Evolutionary conservation across 2,113 vertebrate genomes (phyloP), one percentile per base, ranked within the genome.

Genomic region (Ageneiosus marmoratus): DNA sequence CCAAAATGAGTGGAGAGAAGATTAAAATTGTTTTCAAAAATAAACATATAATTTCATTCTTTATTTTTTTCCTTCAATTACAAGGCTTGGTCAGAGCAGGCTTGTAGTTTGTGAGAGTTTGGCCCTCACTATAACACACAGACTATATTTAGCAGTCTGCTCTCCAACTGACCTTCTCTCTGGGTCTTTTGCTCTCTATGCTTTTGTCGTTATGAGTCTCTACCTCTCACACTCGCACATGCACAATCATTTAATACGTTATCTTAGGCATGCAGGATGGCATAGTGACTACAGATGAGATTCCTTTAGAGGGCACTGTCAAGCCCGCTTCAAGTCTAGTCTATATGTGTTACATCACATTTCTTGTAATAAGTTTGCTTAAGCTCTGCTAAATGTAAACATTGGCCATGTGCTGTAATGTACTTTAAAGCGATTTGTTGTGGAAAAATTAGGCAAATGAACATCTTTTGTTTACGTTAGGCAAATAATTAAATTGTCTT

Each of bases 11-110:
- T 92, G 93, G 90, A 92, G 91, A 95, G 93, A 93, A 95, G 93
- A 94, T 94, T 94, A 94, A 95, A 94, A 95, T 95, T 94, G 94
- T 95, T 94, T 92, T 94, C 92, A 93, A 94, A 95, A 95, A 94
- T 94, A 95, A 95, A 95, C 94, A 95, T 94, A 92, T 95, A 95
- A 95, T 95, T 95, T 95, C 90, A 92, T 91, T 94, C 92, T 92
- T 94, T 94, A 94, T 95, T 94, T 94, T 94, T 93, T 93, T 83
- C 83, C 93, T 93, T 93, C 93, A 95, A 95, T 95, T 95, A 95
- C 94, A 95, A 94, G 94, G 93, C 94, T 92, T 89, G 92, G 93
- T 93, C 92, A 90, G 92, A 91, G 89, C 89, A 89, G 90, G 92
- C 94, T 94, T 93, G 92, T 93, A 92, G 92, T 92, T 92, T 89